These are phyloP conservation scores for Acridotheres tristis DNA, from an alignment of 2,797 vertebrate species.

Conservation along the genomic window DNA sequence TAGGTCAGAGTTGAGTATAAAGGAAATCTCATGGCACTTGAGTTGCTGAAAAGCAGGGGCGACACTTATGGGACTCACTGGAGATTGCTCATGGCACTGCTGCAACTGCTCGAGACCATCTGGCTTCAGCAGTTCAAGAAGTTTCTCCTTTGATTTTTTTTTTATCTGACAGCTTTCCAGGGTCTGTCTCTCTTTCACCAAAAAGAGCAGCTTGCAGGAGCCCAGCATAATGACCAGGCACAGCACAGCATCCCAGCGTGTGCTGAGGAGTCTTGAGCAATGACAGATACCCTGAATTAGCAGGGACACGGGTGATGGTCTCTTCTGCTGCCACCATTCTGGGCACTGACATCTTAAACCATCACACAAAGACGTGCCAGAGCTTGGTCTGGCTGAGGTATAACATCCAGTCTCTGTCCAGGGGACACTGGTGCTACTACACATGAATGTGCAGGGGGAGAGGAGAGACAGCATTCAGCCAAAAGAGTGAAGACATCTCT, in stretches of 20 bases:
- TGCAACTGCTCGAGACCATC: not conserved
- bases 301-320: not conserved
- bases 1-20: not conserved
- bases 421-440: not conserved
- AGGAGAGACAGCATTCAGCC: not conserved
- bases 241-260: rapidly evolving
- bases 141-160: not conserved
- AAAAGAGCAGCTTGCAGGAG: not conserved
- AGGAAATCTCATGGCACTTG: rapidly evolving
- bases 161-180: not conserved
- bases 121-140: not conserved
- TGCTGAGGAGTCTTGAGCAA: not conserved
- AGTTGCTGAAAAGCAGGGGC: not conserved
- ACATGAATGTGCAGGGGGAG: not conserved
- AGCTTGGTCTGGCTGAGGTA: not conserved
- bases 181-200: not conserved
- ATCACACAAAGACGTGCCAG: not conserved
- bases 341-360: not conserved
- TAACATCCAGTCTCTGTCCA: not conserved
- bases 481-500: not conserved
- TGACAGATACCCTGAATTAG: not conserved
- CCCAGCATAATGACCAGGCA: not conserved
- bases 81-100: not conserved
- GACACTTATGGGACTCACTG: not conserved
- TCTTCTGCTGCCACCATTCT: not conserved